These are phyloP conservation scores for Pseudorasbora parva DNA, from an alignment of 2,113 vertebrate species.

Conservation along the genomic window DNA sequence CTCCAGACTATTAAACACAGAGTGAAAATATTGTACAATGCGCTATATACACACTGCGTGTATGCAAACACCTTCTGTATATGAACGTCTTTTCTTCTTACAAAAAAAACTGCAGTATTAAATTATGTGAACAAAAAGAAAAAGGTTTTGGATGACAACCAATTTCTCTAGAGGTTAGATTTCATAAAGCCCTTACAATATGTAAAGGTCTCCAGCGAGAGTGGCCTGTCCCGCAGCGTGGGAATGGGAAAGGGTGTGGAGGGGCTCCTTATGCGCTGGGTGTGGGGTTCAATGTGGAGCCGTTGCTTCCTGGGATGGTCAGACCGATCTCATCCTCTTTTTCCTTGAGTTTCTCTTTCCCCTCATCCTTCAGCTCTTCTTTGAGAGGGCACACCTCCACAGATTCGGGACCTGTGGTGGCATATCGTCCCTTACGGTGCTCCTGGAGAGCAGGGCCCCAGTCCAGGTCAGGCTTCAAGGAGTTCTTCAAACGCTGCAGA, in stretches of 20 bases:
- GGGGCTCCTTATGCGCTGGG: conserved; percentile 78
- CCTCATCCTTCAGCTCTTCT: conserved; percentile 85
- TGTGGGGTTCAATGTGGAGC: conserved; percentile 91
- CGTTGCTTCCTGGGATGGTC: conserved; percentile 88
- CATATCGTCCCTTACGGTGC: conserved; percentile 92
- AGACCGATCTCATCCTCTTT: conserved; percentile 81
- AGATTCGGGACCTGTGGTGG: conserved; percentile 76
- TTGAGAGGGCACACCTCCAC: conserved; percentile 85
- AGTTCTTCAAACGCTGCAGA: conserved; percentile 90
- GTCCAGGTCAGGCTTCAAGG: conserved; percentile 85
- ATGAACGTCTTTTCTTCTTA: conserved; percentile 69
- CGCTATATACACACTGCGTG: conserved; percentile 65
- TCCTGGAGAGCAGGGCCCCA: conserved; percentile 93
- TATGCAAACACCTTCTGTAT: conserved; percentile 65
- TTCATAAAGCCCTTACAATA: conserved; percentile 84
- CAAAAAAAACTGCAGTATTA: conserved; percentile 70
- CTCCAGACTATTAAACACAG: conserved; percentile 46
- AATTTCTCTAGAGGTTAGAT: conserved; percentile 75
- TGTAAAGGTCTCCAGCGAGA: conserved; percentile 82
- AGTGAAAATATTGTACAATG: conserved; percentile 58
- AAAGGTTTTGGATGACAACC: conserved; percentile 72
- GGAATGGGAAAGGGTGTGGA: conserved; percentile 55
- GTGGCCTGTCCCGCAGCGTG: conserved; percentile 74
- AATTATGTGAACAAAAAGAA: conserved; percentile 72
- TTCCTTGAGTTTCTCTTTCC: conserved; percentile 82